These are phyloP conservation scores for Muricea muricata DNA, from an alignment of 92 coral and sea anemone genomes.

Conservation along the genomic window DNA sequence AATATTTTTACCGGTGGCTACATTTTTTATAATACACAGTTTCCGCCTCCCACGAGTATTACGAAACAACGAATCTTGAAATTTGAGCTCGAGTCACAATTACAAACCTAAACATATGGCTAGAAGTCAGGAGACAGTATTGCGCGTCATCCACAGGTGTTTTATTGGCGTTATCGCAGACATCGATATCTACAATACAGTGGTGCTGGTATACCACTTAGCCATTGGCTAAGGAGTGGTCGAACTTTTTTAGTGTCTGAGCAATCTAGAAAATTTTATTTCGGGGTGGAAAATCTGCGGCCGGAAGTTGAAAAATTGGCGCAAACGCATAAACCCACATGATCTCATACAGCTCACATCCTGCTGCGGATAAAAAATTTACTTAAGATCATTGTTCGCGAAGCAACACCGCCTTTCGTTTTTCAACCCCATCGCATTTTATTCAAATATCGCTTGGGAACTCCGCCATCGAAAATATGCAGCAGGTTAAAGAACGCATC, in stretches of 20 bases:
- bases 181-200: background rate
- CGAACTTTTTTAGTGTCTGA: background rate
- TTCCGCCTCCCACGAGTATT: background rate
- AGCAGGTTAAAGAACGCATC: constrained; percentile 35
- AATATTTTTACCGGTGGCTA: no score
- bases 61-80: background rate
- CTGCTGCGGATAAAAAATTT: constrained; percentile 16
- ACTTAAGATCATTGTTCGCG: background rate
- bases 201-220: background rate
- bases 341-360: constrained; percentile 15
- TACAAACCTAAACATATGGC: background rate
- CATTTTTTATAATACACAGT: no score
- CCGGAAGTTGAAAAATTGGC: constrained; percentile 19
- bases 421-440: background rate
- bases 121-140: constrained; percentile 11
- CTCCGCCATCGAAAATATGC: constrained; percentile 8
- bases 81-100: background rate
- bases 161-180: background rate
- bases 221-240: background rate
- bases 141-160: background rate
- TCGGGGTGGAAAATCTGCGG: background rate
- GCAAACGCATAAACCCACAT: constrained; percentile 3
- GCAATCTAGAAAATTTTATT: background rate
- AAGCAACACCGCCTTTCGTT: constrained; percentile 8
- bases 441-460: background rate